Evolutionary conservation across 2,113 vertebrate species (phyloP).

Genomic region (Reinhardtius hippoglossoides): DNA sequence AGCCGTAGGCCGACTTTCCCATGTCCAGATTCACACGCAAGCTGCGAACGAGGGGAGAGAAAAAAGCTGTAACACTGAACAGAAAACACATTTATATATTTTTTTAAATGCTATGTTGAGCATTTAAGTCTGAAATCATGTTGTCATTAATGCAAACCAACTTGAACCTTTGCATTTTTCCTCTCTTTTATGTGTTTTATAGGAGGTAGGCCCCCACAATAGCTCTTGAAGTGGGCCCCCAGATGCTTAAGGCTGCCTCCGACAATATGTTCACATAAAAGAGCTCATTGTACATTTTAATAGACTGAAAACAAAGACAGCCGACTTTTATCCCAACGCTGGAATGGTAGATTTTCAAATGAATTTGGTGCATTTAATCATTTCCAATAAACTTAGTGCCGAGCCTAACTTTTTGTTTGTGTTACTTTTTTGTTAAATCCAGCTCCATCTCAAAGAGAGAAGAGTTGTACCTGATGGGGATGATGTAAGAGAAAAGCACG

Average conservation of each 20-base stretch:
- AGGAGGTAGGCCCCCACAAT: no score
- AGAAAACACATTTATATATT: background rate
- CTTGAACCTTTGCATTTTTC: no score
- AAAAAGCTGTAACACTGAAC: background rate
- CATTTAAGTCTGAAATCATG: no score
- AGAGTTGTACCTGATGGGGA: constrained; percentile 92
- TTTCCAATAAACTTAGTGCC: background rate
- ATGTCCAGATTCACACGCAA: constrained; percentile 98
- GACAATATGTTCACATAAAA: background rate
- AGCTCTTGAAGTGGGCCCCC: no score
- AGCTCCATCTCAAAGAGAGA: background rate
- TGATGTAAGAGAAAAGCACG: constrained; percentile 98
- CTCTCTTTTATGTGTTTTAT: no score
- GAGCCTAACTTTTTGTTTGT: background rate
- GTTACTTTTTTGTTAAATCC: no score
- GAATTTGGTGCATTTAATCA: background rate
- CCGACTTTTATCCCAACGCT: background rate
- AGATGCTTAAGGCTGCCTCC: no score
- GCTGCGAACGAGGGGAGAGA: constrained; percentile 70
- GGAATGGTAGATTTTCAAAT: background rate
- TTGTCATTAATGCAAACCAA: no score
- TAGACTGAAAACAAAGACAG: background rate
- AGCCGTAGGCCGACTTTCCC: constrained; percentile 97
- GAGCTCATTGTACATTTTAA: background rate
- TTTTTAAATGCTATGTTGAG: no score